Percentiles rank a stretch among this genome's conserved stretches.
These are phyloP conservation scores for Drosophila ercepeae DNA, from an alignment of 1,140 invertebrate species.

Conservation along the genomic window DNA sequence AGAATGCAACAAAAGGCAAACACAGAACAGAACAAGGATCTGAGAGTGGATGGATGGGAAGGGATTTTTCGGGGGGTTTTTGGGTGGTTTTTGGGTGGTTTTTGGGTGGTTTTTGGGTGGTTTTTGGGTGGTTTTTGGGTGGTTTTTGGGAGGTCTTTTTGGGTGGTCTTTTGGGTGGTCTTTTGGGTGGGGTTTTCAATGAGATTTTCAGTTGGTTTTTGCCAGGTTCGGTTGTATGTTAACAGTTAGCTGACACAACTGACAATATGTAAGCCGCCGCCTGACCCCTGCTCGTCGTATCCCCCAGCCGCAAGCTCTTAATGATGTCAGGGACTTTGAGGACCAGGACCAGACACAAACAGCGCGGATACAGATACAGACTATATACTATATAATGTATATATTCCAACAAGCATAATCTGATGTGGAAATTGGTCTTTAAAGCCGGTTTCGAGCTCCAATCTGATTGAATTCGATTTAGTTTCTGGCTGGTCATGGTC, in stretches of 20 bases:
- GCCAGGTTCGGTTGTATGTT: neutral
- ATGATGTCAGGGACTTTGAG: conserved; percentile 64
- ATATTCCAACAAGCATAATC: conserved; percentile 1
- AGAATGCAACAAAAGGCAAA: conserved; percentile 73
- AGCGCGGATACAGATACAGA: conserved; percentile 6
- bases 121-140: neutral
- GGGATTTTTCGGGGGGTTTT: neutral
- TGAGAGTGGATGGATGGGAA: neutral
- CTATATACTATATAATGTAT: too few species aligned
- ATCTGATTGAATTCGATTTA: conserved; percentile 30
- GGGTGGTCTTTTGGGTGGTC: too few species aligned
- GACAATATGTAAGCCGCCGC: conserved; percentile 35
- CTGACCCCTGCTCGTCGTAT: neutral
- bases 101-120: neutral
- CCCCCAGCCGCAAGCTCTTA: conserved; percentile 31
- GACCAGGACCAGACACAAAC: neutral
- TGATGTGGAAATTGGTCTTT: neutral
- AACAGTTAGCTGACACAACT: conserved; percentile 37
- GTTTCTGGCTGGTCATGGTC: conserved; percentile 4
- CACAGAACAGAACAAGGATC: conserved; percentile 10
- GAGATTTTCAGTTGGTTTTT: too few species aligned
- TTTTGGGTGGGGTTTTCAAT: too few species aligned
- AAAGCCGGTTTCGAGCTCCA: neutral
- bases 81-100: neutral
- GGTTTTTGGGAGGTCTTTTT: too few species aligned